These are phyloP conservation scores for Trichonephila clavipes DNA, from an alignment of 1,140 invertebrate species.

Conservation along the genomic window DNA sequence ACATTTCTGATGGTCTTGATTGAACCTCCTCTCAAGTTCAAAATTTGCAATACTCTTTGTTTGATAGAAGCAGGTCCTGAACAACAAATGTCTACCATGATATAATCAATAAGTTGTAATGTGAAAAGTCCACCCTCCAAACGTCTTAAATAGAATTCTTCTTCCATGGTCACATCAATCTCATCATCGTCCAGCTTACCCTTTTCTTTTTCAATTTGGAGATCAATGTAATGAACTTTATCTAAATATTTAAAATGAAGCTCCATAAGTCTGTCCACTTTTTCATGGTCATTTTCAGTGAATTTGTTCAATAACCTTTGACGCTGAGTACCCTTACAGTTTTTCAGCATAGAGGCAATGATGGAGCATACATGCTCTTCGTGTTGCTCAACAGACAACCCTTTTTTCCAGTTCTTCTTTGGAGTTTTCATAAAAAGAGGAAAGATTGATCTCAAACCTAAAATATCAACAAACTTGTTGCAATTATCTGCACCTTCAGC, in stretches of 20 bases:
- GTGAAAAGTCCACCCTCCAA: conserved; percentile 97
- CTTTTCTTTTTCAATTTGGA: conserved; percentile 85
- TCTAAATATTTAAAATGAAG: conserved; percentile 98
- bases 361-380: conserved; percentile 95
- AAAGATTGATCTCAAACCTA: conserved; percentile 97
- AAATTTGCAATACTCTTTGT: conserved; percentile 92
- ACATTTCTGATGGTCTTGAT: conserved; percentile 96
- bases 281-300: conserved; percentile 98
- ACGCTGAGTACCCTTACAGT: conserved; percentile 93
- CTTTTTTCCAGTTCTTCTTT: conserved; percentile 90
- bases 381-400: conserved; percentile 81
- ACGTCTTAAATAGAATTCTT: conserved; percentile 92
- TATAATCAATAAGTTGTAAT: conserved; percentile 96
- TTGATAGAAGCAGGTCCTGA: conserved; percentile 86
- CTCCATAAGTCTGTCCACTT: conserved; percentile 94
- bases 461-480: conserved; percentile 99
- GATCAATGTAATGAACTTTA: conserved; percentile 94
- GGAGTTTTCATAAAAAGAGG: conserved; percentile 99
- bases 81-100: conserved; percentile 93
- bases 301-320: conserved; percentile 97
- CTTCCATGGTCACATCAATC: conserved; percentile 85
- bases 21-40: conserved; percentile 93
- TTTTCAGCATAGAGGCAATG: conserved; percentile 94
- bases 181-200: conserved; percentile 82
- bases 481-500: conserved; percentile 96